A percentile compares a stretch with the other conserved stretches of the same genome.
These are phyloP conservation scores for Onychomys leucogaster DNA, from an alignment of 2,797 vertebrate genomes.

Conservation along the genomic window DNA sequence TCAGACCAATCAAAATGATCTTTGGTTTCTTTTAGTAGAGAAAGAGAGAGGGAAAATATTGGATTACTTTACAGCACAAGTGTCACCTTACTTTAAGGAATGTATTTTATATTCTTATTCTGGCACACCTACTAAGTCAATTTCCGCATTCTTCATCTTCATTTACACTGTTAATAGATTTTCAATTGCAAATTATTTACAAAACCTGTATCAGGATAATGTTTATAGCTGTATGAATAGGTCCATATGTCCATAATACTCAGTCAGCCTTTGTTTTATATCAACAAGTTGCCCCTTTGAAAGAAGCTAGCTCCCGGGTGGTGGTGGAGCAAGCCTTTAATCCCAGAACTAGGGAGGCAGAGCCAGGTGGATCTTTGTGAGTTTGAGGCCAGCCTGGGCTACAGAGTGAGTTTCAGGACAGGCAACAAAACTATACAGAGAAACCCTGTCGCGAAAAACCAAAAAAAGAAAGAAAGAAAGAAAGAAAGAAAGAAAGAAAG, in stretches of 20 bases:
- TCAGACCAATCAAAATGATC: slow-evolving; percentile 57
- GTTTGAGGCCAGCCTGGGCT: too few species aligned
- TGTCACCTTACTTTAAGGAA: slow-evolving; percentile 39
- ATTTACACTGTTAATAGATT: slow-evolving; percentile 70
- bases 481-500: too few species aligned
- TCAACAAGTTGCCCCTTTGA: slow-evolving; percentile 36
- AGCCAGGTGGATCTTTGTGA: too few species aligned
- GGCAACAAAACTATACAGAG: too few species aligned
- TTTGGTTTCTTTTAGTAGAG: slow-evolving; percentile 56
- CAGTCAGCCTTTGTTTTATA: slow-evolving; percentile 56
- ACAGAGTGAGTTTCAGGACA: too few species aligned
- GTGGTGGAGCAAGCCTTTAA: too few species aligned
- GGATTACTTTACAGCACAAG: slow-evolving; percentile 48
- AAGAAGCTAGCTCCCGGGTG: slow-evolving; percentile 40
- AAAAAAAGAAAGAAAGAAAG: too few species aligned
- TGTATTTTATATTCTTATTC: slow-evolving; percentile 67
- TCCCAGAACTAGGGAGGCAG: too few species aligned
- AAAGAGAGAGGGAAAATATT: slow-evolving; percentile 24
- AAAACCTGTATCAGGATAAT: slow-evolving; percentile 61
- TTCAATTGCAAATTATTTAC: slow-evolving; percentile 78
- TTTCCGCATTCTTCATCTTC: slow-evolving; percentile 67
- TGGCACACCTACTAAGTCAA: slow-evolving; percentile 64
- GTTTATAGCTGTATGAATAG: slow-evolving; percentile 66
- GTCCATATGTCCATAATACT: slow-evolving; percentile 57
- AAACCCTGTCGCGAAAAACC: too few species aligned